phyloP scores from a whole-genome alignment of 2,797 vertebrate genomes.

The Pseudochirops corinnae region DNA sequence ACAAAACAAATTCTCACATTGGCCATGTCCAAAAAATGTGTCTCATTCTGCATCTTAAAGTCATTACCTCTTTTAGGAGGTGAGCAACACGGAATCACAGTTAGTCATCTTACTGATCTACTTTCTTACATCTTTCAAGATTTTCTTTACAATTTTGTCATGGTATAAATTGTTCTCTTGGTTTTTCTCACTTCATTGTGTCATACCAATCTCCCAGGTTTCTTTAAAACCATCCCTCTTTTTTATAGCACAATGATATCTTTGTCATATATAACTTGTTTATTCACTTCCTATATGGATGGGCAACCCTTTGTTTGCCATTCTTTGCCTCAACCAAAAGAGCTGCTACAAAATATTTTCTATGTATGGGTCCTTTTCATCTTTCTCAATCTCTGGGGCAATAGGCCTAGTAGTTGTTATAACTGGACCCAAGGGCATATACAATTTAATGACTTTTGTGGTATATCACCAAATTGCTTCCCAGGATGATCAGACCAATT shows the following conservation, averaged over 20 bases:
- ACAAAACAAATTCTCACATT: not conserved
- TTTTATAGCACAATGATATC: not conserved
- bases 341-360: not conserved
- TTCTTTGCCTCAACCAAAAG: not conserved
- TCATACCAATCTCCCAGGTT: not conserved
- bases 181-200: not conserved
- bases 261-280: not conserved
- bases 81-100: not conserved
- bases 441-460: not conserved
- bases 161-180: not conserved
- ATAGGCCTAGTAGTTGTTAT: not conserved
- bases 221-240: not conserved
- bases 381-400: not conserved
- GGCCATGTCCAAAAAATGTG: not conserved
- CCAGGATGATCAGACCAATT: not conserved
- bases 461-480: not conserved
- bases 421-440: not conserved
- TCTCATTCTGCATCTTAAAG: not conserved
- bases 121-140: not conserved
- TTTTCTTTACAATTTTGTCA: not conserved
- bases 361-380: not conserved
- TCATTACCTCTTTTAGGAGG: not conserved
- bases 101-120: not conserved
- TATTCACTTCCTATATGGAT: not conserved
- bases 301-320: not conserved